A percentile compares a stretch with the other conserved stretches of the same genome.
Conservation (phyloP, 2,113 vertebrate genomes). For the Oncorhynchus nerka region DNA sequence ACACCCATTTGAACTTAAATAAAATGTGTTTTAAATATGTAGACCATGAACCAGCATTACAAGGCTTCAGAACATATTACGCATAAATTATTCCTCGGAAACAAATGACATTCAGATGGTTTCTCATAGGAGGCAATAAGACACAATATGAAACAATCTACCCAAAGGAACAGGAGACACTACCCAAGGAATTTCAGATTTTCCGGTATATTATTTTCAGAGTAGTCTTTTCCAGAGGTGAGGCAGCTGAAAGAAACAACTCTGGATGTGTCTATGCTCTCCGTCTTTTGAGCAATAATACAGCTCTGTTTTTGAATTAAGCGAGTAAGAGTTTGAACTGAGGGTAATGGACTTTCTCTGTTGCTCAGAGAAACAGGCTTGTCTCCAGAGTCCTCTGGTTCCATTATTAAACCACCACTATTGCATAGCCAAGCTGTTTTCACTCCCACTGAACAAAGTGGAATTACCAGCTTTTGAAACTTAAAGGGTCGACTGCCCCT, state of each 20-base stretch:
- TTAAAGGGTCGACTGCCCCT: slow-evolving; percentile 16
- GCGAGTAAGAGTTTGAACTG: slow-evolving; percentile 59
- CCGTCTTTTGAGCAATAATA: slow-evolving; percentile 39
- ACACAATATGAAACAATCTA: background rate
- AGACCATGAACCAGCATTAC: too few relatives aligned
- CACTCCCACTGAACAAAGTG: slow-evolving; percentile 46
- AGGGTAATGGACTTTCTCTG: slow-evolving; percentile 75
- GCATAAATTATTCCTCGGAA: slow-evolving; percentile 18
- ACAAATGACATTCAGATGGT: background rate
- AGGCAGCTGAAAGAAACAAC: slow-evolving; percentile 18
- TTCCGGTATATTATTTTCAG: slow-evolving; percentile 34
- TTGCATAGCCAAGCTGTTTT: slow-evolving; percentile 55
- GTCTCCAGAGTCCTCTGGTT: slow-evolving; percentile 59
- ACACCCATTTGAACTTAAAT: too few relatives aligned
- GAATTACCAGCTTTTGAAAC: slow-evolving; percentile 65
- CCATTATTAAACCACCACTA: slow-evolving; percentile 68
- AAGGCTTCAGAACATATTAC: background rate
- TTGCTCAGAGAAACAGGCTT: slow-evolving; percentile 56
- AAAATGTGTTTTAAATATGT: too few relatives aligned
- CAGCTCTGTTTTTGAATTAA: slow-evolving; percentile 66
- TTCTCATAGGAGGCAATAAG: too few relatives aligned
- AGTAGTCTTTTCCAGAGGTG: slow-evolving; percentile 28
- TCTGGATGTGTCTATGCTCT: slow-evolving; percentile 32
- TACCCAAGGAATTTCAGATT: slow-evolving; percentile 15
- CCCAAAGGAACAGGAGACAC: slow-evolving; percentile 6